Conservation (phyloP, 1,140 invertebrate genomes). For the Papilio xuthus region DNA sequence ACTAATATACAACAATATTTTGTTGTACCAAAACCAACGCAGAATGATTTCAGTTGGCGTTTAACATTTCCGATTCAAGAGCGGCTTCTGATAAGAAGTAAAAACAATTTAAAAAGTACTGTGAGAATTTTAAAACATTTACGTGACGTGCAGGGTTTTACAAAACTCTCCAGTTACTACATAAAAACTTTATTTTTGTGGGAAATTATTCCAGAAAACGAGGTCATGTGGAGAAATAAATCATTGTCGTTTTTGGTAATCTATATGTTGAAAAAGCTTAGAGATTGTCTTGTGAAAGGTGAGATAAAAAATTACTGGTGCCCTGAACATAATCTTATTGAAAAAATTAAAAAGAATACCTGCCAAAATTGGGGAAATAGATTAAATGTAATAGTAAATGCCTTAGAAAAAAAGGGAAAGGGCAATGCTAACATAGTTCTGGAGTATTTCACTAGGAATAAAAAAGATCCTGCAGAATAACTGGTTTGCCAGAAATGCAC, state of each 20-base stretch:
- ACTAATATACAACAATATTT: constrained; percentile 50
- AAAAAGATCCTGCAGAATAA: not conserved
- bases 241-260: constrained; percentile 52
- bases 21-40: constrained; percentile 58
- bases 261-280: constrained; percentile 56
- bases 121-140: constrained; percentile 56
- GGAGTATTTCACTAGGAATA: constrained; percentile 50
- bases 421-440: constrained; percentile 45
- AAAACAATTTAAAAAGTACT: constrained; percentile 56
- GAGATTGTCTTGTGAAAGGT: constrained; percentile 44
- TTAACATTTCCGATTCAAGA: constrained; percentile 62
- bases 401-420: constrained; percentile 48
- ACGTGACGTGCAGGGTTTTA: constrained; percentile 57
- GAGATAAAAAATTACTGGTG: constrained; percentile 60
- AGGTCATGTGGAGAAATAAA: constrained; percentile 51
- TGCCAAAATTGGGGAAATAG: constrained; percentile 56
- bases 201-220: constrained; percentile 47
- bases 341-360: constrained; percentile 53
- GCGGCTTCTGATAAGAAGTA: constrained; percentile 47
- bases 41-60: constrained; percentile 57
- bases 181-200: constrained; percentile 63
- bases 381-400: constrained; percentile 48
- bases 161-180: constrained; percentile 57
- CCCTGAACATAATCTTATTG: constrained; percentile 52
- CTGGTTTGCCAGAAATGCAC: not conserved